Evolutionary conservation across 1,140 invertebrate species (phyloP), one percentile per base, ranked within the genome.

Genomic region (Tyrophagus putrescentiae): DNA sequence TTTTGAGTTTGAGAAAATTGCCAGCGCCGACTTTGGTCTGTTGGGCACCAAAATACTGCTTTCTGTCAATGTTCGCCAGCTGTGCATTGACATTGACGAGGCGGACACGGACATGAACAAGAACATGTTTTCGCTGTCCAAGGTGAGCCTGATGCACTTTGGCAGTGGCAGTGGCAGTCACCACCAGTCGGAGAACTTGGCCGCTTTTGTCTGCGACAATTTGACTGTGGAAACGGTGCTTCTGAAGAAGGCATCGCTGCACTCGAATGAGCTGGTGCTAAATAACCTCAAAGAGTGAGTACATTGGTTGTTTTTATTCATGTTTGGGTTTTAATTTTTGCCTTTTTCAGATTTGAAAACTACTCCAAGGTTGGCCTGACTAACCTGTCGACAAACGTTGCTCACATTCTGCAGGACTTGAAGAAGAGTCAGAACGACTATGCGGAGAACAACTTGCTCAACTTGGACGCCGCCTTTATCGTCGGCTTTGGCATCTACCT

Each of bases 41-140:
- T 82, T 92, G 67, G 90, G 89, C 5, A 89, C 87, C 5, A 90
- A 90, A 73, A 74, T 95, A 31, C 87, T 87, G 11, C 74, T 95
- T n/a, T 82, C 85, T 58, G 85, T 82, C 13, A 81, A 79, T 66
- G 82, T 95, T 71, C 87, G 92, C 64, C 79, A 81, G 1, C 82
- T 96, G 73, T 80, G 85, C 62, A 87, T 95, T 59, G 87, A 95
- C 70, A 95, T 96, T 69, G 87, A 93, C 21, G 90, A 94, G 58
- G 63, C 78, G 73, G 61, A 80, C 76, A 75, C 73, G 60, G 76
- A 72, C 73, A 50, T 48, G 7, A 7, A 54, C 7, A 28, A 54
- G 25, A 54, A 54, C 39, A 54, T 54, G 52, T 28, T 54, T 13
- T 34, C 13, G 32, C 9, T 16, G 42, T 52, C 16, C 11, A 13